phyloP scores from a whole-genome alignment of 1,140 invertebrate genomes.

The Plodia interpunctella region DNA sequence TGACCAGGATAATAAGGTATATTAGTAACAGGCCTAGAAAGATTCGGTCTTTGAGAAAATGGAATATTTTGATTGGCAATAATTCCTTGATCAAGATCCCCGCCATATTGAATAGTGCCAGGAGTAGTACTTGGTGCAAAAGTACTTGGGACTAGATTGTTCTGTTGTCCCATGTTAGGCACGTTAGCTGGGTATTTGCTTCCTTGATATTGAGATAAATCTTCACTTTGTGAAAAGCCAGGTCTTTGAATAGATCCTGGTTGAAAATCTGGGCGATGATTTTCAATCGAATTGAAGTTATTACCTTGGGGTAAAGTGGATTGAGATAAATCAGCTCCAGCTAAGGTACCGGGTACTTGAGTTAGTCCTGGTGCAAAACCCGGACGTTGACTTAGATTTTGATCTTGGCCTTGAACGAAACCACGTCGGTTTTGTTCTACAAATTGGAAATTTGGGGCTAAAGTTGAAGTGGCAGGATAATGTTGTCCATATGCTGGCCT shows the following conservation, averaged over 20 bases:
- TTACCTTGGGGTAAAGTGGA: not conserved
- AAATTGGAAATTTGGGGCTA: not conserved
- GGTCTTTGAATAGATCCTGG: not conserved
- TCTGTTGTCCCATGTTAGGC: not conserved
- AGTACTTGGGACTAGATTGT: not conserved
- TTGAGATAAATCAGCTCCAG: not conserved
- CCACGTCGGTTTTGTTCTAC: not conserved
- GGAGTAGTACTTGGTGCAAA: not conserved
- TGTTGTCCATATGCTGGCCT: not conserved
- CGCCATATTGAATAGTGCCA: not conserved
- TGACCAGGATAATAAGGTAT: not conserved
- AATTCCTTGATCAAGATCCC: not conserved
- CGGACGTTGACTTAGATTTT: not conserved
- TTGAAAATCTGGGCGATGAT: not conserved
- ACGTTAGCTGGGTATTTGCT: not conserved
- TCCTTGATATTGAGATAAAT: not conserved
- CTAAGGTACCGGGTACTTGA: not conserved
- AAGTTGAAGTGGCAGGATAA: constrained; percentile 2
- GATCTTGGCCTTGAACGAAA: not conserved
- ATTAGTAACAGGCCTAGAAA: not conserved
- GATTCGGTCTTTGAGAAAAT: not conserved
- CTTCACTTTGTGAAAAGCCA: not conserved
- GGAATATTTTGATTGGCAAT: not conserved
- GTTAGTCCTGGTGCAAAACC: not conserved
- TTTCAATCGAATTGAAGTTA: not conserved